Evolutionary conservation across 30 jellyfish, hydroid and myxozoan genomes (phyloP).

Genomic region (Mastigias papua): DNA sequence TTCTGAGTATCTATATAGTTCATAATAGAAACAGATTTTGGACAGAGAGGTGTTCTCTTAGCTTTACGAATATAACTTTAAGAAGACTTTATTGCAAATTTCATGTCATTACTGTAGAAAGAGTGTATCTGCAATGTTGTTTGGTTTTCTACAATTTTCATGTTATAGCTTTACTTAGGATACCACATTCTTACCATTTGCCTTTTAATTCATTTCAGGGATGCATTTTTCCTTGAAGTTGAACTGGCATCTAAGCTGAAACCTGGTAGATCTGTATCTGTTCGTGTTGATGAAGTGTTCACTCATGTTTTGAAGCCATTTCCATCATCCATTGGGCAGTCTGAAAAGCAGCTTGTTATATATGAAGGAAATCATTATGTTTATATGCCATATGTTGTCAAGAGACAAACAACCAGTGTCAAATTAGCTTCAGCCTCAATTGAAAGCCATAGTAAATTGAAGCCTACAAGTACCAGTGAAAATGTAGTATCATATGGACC

Average conservation of each 20-base stretch:
- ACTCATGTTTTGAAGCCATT: constrained; percentile 76
- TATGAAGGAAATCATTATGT: constrained; percentile 83
- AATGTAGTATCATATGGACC: constrained; percentile 92
- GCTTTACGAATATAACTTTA: no score
- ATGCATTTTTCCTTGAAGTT: constrained; percentile 55
- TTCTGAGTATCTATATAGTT: no score
- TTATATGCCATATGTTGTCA: constrained; percentile 77
- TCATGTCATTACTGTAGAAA: no score
- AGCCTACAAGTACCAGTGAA: constrained; percentile 92
- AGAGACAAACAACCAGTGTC: constrained; percentile 89
- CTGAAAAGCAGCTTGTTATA: constrained; percentile 92
- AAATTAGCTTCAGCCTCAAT: constrained; percentile 84
- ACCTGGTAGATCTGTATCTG: constrained; percentile 60
- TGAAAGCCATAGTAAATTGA: constrained; percentile 85
- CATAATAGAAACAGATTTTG: no score
- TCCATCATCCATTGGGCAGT: constrained; percentile 92
- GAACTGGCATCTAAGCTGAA: constrained; percentile 58
- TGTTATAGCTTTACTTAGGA: not conserved
- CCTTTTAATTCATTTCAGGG: no score
- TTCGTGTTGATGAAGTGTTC: constrained; percentile 71
- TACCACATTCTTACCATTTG: no score
- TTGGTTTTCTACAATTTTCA: not conserved
- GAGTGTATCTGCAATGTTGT: not conserved
- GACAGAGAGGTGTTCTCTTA: no score
- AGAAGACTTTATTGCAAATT: no score